phyloP scores from a whole-genome alignment of 1,140 invertebrate genomes.

The Drosophila orosa region DNA sequence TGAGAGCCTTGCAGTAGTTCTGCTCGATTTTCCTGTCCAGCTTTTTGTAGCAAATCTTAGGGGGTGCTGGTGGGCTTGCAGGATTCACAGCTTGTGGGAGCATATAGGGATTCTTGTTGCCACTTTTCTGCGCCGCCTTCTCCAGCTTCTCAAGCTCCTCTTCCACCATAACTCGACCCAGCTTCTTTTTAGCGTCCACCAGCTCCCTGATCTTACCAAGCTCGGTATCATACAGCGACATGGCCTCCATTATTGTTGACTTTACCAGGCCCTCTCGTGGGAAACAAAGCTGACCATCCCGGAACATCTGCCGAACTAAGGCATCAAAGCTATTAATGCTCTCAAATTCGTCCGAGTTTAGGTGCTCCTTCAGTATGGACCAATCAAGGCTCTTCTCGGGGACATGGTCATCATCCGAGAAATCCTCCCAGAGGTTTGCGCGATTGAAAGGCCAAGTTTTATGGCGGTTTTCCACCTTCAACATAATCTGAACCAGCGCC shows the following conservation, averaged over 20 bases:
- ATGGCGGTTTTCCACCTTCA: background rate
- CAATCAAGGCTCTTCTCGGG: background rate
- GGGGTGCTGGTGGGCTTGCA: background rate
- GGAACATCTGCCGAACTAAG: background rate
- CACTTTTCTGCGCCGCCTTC: background rate
- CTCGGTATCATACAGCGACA: background rate
- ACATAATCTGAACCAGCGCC: background rate
- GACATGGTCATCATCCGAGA: background rate
- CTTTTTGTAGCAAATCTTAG: background rate
- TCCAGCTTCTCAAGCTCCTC: background rate
- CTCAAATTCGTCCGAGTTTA: background rate
- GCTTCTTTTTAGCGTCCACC: background rate
- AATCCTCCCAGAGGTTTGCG: background rate
- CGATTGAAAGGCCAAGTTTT: conserved; percentile 3
- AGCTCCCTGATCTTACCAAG: background rate
- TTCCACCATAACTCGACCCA: background rate
- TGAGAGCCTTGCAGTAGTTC: background rate
- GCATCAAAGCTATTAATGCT: background rate
- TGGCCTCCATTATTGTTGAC: background rate
- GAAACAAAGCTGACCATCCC: background rate
- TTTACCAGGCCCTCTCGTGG: background rate
- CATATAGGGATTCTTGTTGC: background rate
- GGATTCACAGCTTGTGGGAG: background rate
- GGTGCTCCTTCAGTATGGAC: background rate
- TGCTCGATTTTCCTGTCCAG: background rate